Evolutionary conservation across 2,113 vertebrate genomes (phyloP).

Genomic region (Sciurus niger): DNA sequence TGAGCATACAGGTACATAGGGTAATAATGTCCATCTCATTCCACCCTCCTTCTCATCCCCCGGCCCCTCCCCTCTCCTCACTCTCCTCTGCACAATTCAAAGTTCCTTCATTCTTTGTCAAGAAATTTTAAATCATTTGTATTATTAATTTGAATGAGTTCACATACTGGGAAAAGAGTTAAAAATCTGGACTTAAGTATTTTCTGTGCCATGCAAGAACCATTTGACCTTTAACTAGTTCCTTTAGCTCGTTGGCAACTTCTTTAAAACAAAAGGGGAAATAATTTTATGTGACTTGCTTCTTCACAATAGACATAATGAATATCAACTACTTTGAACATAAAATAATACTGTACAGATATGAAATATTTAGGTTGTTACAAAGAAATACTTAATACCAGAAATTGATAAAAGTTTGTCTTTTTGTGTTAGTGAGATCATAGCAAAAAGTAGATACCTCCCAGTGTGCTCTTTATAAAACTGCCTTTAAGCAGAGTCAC

Average conservation of each 20-base stretch:
- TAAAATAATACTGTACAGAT: background rate
- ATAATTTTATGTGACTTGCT: background rate
- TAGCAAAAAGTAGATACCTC: background rate
- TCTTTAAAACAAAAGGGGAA: background rate
- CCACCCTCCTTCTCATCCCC: too few relatives aligned
- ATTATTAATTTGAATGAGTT: background rate
- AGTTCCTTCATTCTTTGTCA: background rate
- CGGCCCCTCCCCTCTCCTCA: too few relatives aligned
- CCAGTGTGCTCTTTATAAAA: background rate
- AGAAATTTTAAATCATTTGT: background rate
- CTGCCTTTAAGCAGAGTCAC: background rate
- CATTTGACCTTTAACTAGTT: background rate
- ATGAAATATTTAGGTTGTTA: background rate
- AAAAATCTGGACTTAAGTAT: background rate
- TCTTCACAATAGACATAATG: background rate
- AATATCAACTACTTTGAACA: background rate
- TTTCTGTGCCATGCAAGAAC: background rate
- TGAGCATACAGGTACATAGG: too few relatives aligned
- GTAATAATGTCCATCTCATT: too few relatives aligned
- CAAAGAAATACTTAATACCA: background rate
- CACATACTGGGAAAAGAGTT: background rate
- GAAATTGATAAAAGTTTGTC: background rate
- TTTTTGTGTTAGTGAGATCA: background rate
- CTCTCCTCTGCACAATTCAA: too few relatives aligned
- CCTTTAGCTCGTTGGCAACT: background rate